Evolutionary conservation across 2,113 vertebrate genomes (phyloP).

Genomic region (Corynorhinus townsendii): DNA sequence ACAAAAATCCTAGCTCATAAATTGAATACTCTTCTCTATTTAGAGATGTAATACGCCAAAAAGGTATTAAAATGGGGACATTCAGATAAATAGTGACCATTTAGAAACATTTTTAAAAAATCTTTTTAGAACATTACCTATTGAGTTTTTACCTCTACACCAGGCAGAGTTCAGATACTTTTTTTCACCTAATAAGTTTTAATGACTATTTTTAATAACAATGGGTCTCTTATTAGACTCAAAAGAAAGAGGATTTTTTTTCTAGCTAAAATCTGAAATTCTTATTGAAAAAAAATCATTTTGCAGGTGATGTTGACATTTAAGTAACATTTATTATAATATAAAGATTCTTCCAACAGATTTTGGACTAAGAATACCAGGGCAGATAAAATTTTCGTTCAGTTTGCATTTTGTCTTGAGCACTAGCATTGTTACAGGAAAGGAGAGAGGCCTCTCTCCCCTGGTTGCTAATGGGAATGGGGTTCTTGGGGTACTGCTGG

Average conservation of each 20-base stretch:
- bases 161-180: constrained; percentile 5
- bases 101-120: not conserved
- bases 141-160: not conserved
- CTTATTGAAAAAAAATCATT: constrained; percentile 37
- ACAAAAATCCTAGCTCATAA: constrained; percentile 11
- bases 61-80: not conserved
- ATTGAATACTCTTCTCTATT: not conserved
- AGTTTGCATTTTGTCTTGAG: not conserved
- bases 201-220: constrained; percentile 62
- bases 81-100: not conserved
- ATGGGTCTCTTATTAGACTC: constrained; percentile 32
- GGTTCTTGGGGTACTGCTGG: not conserved
- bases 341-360: constrained; percentile 12
- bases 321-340: constrained; percentile 41
- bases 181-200: constrained; percentile 47
- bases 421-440: not conserved
- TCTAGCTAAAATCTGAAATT: constrained; percentile 34
- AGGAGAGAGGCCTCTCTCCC: not conserved
- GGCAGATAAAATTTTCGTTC: not conserved
- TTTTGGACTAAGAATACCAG: not conserved
- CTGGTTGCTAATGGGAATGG: not conserved
- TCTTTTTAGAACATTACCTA: not conserved
- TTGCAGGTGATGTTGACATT: constrained; percentile 27
- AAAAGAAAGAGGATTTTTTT: constrained; percentile 44
- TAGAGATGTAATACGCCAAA: not conserved